Conservation (phyloP, 2,888 invertebrate species). For the Itoplectis maculator region DNA sequence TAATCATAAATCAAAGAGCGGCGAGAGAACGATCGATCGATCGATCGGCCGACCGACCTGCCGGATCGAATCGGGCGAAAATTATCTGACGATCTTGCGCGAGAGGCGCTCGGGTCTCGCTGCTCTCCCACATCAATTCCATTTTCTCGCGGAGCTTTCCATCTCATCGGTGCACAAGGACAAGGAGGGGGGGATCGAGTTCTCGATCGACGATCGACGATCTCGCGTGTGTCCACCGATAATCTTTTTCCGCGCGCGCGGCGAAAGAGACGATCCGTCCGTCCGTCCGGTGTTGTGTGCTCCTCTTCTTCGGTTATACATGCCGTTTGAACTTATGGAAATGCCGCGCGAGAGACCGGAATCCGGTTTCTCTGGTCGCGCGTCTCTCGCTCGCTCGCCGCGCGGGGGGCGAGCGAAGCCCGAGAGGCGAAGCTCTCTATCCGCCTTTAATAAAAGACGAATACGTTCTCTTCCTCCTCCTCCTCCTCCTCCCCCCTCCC, state of each 20-base stretch:
- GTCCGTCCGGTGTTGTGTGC: background rate
- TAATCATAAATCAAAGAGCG: conserved; percentile 69
- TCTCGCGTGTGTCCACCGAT: background rate
- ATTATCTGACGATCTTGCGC: conserved; percentile 2
- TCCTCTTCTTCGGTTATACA: conserved; percentile 31
- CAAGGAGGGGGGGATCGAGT: too few relatives aligned
- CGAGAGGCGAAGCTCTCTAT: conserved; percentile 25
- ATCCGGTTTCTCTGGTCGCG: conserved; percentile 48
- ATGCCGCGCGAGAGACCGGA: conserved; percentile 53
- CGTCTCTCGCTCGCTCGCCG: conserved; percentile 2
- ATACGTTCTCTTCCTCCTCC: too few relatives aligned
- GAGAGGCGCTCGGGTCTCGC: too few relatives aligned
- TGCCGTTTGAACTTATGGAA: conserved; percentile 57
- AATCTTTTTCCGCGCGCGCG: background rate
- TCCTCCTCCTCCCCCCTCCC: too few relatives aligned
- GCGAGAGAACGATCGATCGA: conserved; percentile 65
- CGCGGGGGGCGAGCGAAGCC: background rate
- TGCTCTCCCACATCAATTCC: background rate
- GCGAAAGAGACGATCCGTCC: conserved; percentile 8
- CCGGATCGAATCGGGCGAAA: conserved; percentile 53
- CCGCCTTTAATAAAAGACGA: conserved; percentile 10
- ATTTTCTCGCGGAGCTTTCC: conserved; percentile 24
- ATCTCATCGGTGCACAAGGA: background rate
- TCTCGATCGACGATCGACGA: background rate
- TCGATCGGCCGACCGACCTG: conserved; percentile 53